phyloP scores from a whole-genome alignment of 2,113 vertebrate species.

The Muntiacus reevesi region DNA sequence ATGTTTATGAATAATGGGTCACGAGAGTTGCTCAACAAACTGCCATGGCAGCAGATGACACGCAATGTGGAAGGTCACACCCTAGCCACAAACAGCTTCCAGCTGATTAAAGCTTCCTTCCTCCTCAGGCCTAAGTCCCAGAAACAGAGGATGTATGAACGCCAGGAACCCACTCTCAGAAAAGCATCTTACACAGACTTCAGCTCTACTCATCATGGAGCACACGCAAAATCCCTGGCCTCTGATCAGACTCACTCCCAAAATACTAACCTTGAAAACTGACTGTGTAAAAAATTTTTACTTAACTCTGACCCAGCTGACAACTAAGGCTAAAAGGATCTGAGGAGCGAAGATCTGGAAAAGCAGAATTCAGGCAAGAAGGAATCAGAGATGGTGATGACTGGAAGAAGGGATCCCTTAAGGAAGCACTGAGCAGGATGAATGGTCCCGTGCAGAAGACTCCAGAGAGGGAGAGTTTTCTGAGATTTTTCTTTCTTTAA shows the following conservation, averaged over 20 bases:
- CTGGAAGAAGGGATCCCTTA: neutral
- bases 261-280: neutral
- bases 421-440: too few species aligned
- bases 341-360: neutral
- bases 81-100: neutral
- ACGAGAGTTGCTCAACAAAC: neutral
- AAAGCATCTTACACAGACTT: neutral
- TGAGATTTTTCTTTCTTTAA: neutral
- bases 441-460: neutral
- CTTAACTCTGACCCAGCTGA: neutral
- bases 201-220: neutral
- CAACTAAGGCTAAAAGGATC: neutral
- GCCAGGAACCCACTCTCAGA: neutral
- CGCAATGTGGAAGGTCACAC: fast-evolving
- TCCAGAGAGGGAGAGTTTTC: neutral
- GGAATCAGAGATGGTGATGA: neutral
- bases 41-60: neutral
- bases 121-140: neutral
- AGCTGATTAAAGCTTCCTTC: neutral
- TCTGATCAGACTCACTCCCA: neutral
- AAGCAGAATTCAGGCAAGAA: neutral
- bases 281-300: neutral
- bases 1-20: neutral
- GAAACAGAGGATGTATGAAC: fast-evolving
- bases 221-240: neutral